Evolutionary conservation across 2,113 vertebrate genomes (phyloP).

Genomic region (Cisticola juncidis): DNA sequence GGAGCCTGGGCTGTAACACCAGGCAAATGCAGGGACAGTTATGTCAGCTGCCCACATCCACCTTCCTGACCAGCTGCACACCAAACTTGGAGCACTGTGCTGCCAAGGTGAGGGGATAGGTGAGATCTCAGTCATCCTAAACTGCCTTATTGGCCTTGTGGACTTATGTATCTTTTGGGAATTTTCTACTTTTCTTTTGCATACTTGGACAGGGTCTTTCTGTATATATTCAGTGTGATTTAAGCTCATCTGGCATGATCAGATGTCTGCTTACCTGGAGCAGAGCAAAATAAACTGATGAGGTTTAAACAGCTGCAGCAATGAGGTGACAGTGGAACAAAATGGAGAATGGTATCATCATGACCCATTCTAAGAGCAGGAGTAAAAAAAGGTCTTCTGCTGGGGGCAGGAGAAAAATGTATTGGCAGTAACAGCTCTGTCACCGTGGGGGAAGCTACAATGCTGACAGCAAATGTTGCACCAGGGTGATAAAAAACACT

Average conservation of each 20-base stretch:
- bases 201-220: not conserved
- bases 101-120: not conserved
- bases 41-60: fast-evolving
- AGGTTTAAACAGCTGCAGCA: not conserved
- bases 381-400: not conserved
- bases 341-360: fast-evolving
- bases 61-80: not conserved
- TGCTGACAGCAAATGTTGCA: not conserved
- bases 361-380: not conserved
- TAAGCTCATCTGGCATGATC: not conserved
- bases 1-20: not conserved
- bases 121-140: not conserved
- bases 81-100: fast-evolving
- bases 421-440: not conserved
- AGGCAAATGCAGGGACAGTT: not conserved
- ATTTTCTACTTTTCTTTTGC: not conserved
- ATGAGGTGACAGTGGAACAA: not conserved
- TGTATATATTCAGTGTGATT: not conserved
- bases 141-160: not conserved
- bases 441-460: fast-evolving
- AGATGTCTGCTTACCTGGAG: not conserved
- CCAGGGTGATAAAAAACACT: not conserved
- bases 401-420: not conserved
- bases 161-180: not conserved
- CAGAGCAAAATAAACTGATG: not conserved